Evolutionary conservation across 2,113 vertebrate species (phyloP).

Genomic region (Anoura caudifer): DNA sequence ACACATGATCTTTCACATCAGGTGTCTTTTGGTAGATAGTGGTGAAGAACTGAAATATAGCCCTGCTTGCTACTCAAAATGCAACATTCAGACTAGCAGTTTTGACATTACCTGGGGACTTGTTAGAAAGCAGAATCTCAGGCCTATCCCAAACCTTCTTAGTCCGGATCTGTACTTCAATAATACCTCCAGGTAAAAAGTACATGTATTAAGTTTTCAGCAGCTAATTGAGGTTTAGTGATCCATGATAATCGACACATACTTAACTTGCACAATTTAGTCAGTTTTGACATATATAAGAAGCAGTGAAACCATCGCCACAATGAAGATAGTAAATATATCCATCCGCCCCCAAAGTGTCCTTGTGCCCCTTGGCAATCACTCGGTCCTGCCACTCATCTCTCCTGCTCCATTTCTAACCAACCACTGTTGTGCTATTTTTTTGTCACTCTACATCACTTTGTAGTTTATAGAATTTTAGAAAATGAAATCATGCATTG

Average conservation of each 20-base stretch:
- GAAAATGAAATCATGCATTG: neutral
- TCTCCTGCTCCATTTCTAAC: neutral
- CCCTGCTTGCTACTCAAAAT: neutral
- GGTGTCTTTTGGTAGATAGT: too few species aligned
- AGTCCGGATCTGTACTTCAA: neutral
- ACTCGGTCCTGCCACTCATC: neutral
- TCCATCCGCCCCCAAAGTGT: neutral
- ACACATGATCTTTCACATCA: neutral
- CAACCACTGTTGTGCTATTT: neutral
- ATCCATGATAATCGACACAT: neutral
- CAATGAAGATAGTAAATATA: neutral
- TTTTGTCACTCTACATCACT: neutral
- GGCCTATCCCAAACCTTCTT: neutral
- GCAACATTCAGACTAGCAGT: neutral
- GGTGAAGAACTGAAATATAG: neutral
- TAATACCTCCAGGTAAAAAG: neutral
- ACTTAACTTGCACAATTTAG: neutral
- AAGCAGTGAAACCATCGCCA: neutral
- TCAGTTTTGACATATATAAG: neutral
- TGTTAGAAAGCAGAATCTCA: neutral
- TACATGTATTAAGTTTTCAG: neutral
- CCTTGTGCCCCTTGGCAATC: neutral
- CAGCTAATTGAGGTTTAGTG: neutral
- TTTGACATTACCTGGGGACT: neutral
- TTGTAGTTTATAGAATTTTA: neutral